phyloP scores from a whole-genome alignment of 2,113 vertebrate genomes.

The Limnothrissa miodon region DNA sequence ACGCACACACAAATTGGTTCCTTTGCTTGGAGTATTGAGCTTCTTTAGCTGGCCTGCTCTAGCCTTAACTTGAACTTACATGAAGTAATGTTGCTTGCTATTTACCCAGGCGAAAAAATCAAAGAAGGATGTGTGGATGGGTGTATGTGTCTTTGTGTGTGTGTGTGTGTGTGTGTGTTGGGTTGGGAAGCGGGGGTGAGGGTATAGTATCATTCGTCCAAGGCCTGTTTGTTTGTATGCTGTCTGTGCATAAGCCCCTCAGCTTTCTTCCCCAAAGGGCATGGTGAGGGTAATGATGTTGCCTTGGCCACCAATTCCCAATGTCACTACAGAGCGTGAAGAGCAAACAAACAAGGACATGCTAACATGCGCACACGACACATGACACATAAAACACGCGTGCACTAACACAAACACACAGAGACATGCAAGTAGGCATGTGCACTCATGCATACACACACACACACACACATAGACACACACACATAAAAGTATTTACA shows the following conservation, averaged over 20 bases:
- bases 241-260: constrained; percentile 12
- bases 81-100: neutral
- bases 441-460: neutral
- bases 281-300: constrained; percentile 1
- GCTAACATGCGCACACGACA: neutral
- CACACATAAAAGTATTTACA: neutral
- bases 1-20: neutral
- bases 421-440: neutral
- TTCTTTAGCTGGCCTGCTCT: neutral
- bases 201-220: neutral
- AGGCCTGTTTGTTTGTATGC: neutral
- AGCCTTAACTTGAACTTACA: neutral
- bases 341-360: constrained; percentile 15
- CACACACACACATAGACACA: neutral
- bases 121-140: neutral
- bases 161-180: constrained; percentile 2
- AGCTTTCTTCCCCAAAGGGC: neutral
- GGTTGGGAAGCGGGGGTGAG: neutral
- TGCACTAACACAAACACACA: neutral
- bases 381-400: neutral
- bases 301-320: neutral
- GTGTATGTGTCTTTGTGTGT: constrained; percentile 7
- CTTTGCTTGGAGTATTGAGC: neutral
- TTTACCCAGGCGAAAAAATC: neutral
- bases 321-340: constrained; percentile 15